Conservation (phyloP, 2,888 invertebrate species). For the Didymodactylos carnosus region DNA sequence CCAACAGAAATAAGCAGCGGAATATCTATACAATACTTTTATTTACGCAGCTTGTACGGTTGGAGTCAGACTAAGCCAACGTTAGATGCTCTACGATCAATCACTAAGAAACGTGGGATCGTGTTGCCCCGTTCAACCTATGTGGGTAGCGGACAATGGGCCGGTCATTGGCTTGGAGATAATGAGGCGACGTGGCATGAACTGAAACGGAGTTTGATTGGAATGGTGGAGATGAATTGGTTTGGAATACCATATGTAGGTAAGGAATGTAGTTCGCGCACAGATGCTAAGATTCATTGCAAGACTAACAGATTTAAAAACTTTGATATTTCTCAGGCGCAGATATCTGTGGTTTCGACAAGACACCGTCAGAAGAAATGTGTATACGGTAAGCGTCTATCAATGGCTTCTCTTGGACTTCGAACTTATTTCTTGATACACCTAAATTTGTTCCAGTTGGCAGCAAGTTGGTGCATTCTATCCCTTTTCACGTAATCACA, state of each 20-base stretch:
- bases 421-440: not conserved
- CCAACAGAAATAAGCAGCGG: not conserved
- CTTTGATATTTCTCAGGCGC: no score
- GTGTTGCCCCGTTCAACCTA: constrained; percentile 30
- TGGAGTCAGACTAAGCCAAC: constrained; percentile 54
- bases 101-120: constrained; percentile 29
- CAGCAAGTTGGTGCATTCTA: constrained; percentile 31
- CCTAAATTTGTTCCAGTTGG: constrained; percentile 29
- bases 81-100: constrained; percentile 32
- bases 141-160: constrained; percentile 29
- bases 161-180: constrained; percentile 53
- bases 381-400: not conserved
- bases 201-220: constrained; percentile 15
- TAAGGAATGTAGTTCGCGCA: no score
- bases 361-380: constrained; percentile 23
- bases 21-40: not conserved
- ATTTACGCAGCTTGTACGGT: constrained; percentile 42
- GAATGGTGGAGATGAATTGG: constrained; percentile 26
- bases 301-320: no score
- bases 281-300: no score
- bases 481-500: constrained; percentile 31
- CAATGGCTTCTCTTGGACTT: not conserved
- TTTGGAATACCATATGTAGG: constrained; percentile 23
- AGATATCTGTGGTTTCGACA: constrained; percentile 29
- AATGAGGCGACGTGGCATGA: constrained; percentile 48